Base-by-base conservation (phyloP, 2,888 invertebrate genomes). In the Deilephila elpenor region DNA sequence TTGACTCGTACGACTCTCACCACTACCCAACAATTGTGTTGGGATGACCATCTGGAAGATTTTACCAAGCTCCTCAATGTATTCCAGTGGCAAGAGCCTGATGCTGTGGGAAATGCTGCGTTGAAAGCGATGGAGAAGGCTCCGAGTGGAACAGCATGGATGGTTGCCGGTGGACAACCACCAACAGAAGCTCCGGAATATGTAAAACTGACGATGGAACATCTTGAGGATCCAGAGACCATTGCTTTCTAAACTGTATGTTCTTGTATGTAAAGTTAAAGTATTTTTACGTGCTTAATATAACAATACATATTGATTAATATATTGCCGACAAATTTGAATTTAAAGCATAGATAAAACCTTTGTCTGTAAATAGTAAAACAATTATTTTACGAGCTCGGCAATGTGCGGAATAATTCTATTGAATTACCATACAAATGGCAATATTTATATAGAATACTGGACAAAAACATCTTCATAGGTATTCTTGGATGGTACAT, bases 71-170 rank as follows among this genome's bases (percentile, higher is more conserved):
- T 44, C 5, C 4, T 20, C 3, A 20, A 20, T 25, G 5, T 25
- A 5, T 44, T 67, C 17, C 64, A 44, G 1, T 67, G 64, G 64
- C 86, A 86, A 74, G 71, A 79, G 3, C 73, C 78, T 6, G 81
- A 80, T 7, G 77, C 74, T 17, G 81, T 87, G 6, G 86, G 84
- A 0, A 78, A 74, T 61, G 84, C 83, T 6, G 82, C 82, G 5
- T 80, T 83, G 7, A 83, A 84, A 29, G 75, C 83, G 25, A 84
- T 82, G 62, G 75, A 81, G 53, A 83, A 88, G 73, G 94, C 91
- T 5, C 86, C 89, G 25, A 93, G 89, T 77, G 95, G 94, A 1
- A 90, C 92, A 19, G 90, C 90, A 2, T 95, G 78, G 79, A 77
- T 79, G 76, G 76, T 77, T 79, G 78, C 78, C 77, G 76, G 76